Evolutionary conservation across 2,113 vertebrate genomes (phyloP).

Genomic region (Cheilinus undulatus): DNA sequence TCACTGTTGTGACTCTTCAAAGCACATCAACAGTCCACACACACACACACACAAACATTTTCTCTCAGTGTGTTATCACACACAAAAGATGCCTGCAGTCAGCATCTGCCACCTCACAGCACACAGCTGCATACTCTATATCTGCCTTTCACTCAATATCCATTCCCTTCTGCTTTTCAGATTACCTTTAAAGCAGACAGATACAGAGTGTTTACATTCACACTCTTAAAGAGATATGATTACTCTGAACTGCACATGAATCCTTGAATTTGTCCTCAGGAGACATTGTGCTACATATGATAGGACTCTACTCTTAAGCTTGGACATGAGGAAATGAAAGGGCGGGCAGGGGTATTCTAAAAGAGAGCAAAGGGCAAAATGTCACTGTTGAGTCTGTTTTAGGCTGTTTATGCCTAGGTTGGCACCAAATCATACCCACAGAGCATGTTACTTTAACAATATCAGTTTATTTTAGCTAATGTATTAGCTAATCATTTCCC

Average conservation of each 20-base stretch:
- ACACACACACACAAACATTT: constrained; percentile 25
- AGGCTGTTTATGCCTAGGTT: too few relatives aligned
- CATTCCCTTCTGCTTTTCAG: constrained; percentile 49
- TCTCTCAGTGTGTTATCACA: constrained; percentile 27
- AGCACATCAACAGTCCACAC: constrained; percentile 32
- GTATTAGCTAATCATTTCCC: neutral
- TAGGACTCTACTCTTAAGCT: neutral
- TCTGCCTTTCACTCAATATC: constrained; percentile 50
- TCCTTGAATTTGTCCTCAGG: constrained; percentile 43
- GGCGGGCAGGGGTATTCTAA: neutral
- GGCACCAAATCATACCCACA: too few relatives aligned
- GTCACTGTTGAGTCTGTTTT: neutral
- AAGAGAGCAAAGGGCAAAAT: neutral
- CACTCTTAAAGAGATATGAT: constrained; percentile 40
- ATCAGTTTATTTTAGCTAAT: neutral
- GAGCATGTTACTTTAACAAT: neutral
- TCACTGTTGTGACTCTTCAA: constrained; percentile 20
- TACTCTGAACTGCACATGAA: constrained; percentile 30
- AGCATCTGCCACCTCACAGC: constrained; percentile 47
- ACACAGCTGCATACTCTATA: constrained; percentile 44
- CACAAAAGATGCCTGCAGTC: constrained; percentile 63
- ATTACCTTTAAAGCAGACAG: constrained; percentile 37
- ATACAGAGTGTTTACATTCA: constrained; percentile 51
- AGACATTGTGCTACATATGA: constrained; percentile 19
- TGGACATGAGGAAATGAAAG: constrained; percentile 14